Evolutionary conservation across 2,888 invertebrate genomes (phyloP).

Genomic region (Mechanitis mazaeus): DNA sequence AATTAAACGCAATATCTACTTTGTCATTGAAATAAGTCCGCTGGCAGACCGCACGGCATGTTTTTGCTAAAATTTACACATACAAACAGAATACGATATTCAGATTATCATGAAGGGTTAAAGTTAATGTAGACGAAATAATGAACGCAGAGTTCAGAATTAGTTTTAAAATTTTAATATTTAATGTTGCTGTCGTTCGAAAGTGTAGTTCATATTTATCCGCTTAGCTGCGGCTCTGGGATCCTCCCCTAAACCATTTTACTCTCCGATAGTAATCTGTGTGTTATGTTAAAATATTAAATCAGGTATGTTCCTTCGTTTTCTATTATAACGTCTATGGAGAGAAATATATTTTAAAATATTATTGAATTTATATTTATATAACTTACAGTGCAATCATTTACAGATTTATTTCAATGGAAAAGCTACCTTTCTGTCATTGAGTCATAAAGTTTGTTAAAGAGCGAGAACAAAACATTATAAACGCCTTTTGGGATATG

Average conservation of each 20-base stretch:
- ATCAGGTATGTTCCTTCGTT: conserved; percentile 8
- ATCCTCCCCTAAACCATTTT: conserved; percentile 13
- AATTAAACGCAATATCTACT: conserved; percentile 61
- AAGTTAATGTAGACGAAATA: conserved; percentile 35
- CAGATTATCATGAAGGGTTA: conserved; percentile 54
- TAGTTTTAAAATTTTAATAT: conserved; percentile 40
- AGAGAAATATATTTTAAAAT: not conserved
- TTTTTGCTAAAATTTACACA: conserved; percentile 57
- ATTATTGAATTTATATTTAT: not conserved
- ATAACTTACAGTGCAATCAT: too few species aligned
- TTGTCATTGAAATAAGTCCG: conserved; percentile 27
- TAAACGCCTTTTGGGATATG: conserved; percentile 1
- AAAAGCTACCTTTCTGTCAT: not conserved
- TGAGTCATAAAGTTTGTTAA: not conserved
- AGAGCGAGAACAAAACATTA: not conserved
- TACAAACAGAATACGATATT: conserved; percentile 69
- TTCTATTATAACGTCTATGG: not conserved
- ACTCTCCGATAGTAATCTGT: conserved; percentile 16
- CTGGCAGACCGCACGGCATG: conserved; percentile 53
- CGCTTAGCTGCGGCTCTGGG: conserved; percentile 10
- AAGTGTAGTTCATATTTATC: conserved; percentile 18
- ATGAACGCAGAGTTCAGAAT: conserved; percentile 45
- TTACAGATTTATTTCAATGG: too few species aligned
- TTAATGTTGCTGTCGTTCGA: conserved; percentile 14
- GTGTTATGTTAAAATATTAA: conserved; percentile 15